Conservation (phyloP, 2,888 invertebrate species). For the Marasmarcha lunaedactyla region DNA sequence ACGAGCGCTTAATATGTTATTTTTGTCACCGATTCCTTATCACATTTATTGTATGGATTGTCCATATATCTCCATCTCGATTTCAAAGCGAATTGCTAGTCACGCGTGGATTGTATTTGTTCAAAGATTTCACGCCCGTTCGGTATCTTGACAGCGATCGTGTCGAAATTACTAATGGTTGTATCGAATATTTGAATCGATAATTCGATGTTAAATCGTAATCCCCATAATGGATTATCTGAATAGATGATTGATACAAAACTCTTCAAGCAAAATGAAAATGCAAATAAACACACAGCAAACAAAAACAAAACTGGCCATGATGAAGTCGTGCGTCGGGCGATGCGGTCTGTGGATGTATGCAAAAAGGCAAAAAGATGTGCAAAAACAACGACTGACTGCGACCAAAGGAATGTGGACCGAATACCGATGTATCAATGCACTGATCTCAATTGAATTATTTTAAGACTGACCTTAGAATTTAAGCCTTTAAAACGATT, state of each 20-base stretch:
- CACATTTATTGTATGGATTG: constrained; percentile 24
- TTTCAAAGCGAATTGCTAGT: constrained; percentile 17
- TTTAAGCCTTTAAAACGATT: constrained; percentile 8
- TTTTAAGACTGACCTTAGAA: constrained; percentile 18
- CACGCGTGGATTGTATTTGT: constrained; percentile 25
- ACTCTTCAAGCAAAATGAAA: constrained; percentile 3
- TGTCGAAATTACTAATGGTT: background rate
- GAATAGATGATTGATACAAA: background rate
- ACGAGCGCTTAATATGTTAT: constrained; percentile 26
- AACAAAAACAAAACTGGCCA: constrained; percentile 30
- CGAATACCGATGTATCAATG: constrained; percentile 30
- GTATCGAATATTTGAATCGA: too few relatives aligned
- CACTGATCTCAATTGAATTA: constrained; percentile 7
- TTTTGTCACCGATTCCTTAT: constrained; percentile 32
- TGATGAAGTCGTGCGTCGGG: constrained; percentile 40
- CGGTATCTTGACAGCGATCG: background rate
- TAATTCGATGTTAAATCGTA: background rate
- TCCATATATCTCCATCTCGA: constrained; percentile 21
- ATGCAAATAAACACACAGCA: constrained; percentile 28
- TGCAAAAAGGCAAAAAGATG: constrained; percentile 55
- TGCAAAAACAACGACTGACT: constrained; percentile 47
- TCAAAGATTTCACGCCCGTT: constrained; percentile 17
- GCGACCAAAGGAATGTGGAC: constrained; percentile 50
- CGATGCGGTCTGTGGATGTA: constrained; percentile 26
- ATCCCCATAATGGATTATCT: background rate